A percentile compares a stretch with the other conserved stretches of the same genome.
These are phyloP conservation scores for Reticulitermes speratus DNA, from an alignment of 1,140 invertebrate genomes.

Conservation along the genomic window DNA sequence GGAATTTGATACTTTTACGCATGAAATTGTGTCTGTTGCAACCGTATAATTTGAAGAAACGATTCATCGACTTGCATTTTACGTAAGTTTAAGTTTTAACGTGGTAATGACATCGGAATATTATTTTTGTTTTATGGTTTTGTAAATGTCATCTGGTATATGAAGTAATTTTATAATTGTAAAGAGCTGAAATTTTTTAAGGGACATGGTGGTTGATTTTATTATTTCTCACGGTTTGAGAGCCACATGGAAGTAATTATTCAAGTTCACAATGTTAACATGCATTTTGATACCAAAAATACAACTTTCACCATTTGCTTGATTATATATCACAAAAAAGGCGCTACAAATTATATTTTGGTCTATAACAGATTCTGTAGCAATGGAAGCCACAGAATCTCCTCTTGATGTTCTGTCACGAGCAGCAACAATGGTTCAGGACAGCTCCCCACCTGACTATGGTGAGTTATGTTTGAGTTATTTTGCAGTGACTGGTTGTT, in stretches of 20 bases:
- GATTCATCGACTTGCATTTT: not conserved
- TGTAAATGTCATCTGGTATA: not conserved
- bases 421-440: conserved; percentile 86
- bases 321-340: not conserved
- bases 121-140: not conserved
- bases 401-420: conserved; percentile 84
- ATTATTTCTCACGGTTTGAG: not conserved
- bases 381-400: conserved; percentile 68
- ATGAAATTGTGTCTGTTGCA: conserved; percentile 9
- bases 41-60: not conserved
- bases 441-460: conserved; percentile 52
- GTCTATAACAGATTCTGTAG: not conserved
- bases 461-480: conserved; percentile 42
- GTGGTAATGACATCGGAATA: not conserved
- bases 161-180: not conserved
- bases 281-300: no score
- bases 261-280: not conserved
- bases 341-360: not conserved
- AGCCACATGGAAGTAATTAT: not conserved
- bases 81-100: not conserved
- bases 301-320: not conserved
- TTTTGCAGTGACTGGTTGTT: not conserved
- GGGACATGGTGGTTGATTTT: not conserved
- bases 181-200: not conserved
- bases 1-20: conserved; percentile 33